These are phyloP conservation scores for Rhinoptilus africanus DNA, from an alignment of 2,113 vertebrate species.

Conservation along the genomic window DNA sequence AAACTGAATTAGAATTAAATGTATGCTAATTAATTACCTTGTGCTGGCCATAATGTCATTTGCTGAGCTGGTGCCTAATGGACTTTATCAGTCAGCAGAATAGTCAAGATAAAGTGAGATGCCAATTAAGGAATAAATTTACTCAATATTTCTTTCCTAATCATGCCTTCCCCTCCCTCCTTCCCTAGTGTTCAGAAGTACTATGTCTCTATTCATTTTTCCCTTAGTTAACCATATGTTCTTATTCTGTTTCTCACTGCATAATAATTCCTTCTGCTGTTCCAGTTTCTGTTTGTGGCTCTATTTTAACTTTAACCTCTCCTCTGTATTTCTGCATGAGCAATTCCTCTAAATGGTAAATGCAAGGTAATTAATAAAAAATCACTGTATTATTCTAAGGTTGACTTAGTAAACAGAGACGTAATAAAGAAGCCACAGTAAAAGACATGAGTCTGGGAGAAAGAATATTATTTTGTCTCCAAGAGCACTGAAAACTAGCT, in stretches of 20 bases:
- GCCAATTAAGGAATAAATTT: neutral
- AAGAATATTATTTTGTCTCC: neutral
- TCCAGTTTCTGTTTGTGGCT: neutral
- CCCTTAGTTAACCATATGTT: neutral
- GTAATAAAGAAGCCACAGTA: neutral
- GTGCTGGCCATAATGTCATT: neutral
- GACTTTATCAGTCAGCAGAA: neutral
- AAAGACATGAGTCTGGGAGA: neutral
- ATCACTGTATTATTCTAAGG: neutral
- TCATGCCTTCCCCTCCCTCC: neutral
- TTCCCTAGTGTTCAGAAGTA: neutral
- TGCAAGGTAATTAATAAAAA: neutral
- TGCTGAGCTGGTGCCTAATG: neutral
- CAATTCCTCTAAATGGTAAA: neutral
- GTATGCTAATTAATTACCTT: neutral
- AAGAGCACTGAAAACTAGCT: neutral
- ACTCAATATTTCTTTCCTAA: neutral
- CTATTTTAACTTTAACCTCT: neutral
- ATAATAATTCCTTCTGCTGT: neutral
- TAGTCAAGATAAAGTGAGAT: neutral
- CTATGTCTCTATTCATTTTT: neutral
- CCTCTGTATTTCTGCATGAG: neutral
- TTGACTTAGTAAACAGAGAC: neutral
- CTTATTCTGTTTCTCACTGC: neutral
- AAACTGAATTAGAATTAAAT: neutral